phyloP scores from a whole-genome alignment of 2,797 vertebrate species.

The Sparidentex hasta region DNA sequence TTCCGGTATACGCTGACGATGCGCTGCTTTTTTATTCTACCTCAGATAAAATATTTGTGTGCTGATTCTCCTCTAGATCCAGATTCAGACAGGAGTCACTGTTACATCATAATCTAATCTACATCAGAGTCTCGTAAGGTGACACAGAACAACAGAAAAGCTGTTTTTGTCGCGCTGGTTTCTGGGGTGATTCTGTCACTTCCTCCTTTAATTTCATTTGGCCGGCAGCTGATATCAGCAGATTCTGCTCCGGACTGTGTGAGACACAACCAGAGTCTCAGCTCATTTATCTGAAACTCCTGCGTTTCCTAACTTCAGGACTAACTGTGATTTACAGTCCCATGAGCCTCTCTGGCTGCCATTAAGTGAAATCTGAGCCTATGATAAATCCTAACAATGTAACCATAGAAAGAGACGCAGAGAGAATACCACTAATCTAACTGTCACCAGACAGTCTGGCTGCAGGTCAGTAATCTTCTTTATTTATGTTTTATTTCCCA shows the following conservation, averaged over 20 bases:
- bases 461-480: constrained; percentile 5
- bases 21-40: not conserved
- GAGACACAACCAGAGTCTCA: no score
- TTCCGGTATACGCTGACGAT: no score
- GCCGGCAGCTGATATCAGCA: not conserved
- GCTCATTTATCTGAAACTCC: not conserved
- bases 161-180: not conserved
- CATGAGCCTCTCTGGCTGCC: constrained; percentile 7
- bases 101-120: no score
- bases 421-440: not conserved
- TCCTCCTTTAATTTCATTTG: not conserved
- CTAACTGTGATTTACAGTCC: not conserved
- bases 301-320: not conserved
- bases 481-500: not conserved
- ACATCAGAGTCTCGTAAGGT: not conserved
- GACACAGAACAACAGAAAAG: not conserved
- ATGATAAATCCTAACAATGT: constrained; percentile 3
- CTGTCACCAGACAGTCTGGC: constrained; percentile 62
- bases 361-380: constrained; percentile 27
- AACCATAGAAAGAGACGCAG: not conserved
- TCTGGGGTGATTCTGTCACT: not conserved
- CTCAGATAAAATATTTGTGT: not conserved
- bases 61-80: no score
- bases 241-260: not conserved
- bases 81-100: no score